Conservation (phyloP, 2,888 invertebrate species). For the Platycheirus albimanus region DNA sequence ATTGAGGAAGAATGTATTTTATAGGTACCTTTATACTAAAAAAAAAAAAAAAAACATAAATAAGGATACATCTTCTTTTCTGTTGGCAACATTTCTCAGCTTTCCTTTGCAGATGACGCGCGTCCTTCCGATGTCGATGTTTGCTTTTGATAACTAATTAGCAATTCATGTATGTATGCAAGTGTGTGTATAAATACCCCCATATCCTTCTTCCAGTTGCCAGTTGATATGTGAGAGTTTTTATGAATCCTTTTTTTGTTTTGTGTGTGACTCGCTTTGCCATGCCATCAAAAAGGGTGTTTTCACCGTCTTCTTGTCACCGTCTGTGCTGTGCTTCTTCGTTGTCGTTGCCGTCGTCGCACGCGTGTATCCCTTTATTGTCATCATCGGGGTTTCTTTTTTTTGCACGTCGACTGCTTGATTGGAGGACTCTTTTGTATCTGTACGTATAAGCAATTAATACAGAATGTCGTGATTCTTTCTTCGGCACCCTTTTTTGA, state of each 20-base stretch:
- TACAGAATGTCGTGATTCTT: slow-evolving; percentile 74
- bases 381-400: slow-evolving; percentile 59
- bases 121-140: slow-evolving; percentile 73
- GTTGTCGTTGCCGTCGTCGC: slow-evolving; percentile 24
- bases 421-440: slow-evolving; percentile 74
- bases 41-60: slow-evolving; percentile 3
- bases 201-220: slow-evolving; percentile 20
- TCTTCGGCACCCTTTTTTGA: slow-evolving; percentile 73
- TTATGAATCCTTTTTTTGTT: slow-evolving; percentile 54
- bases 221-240: slow-evolving; percentile 40
- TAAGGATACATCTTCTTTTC: slow-evolving; percentile 30
- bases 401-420: slow-evolving; percentile 74
- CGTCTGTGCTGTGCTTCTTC: slow-evolving; percentile 48
- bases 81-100: slow-evolving; percentile 40
- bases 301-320: slow-evolving; percentile 71
- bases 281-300: slow-evolving; percentile 59
- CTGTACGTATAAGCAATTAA: slow-evolving; percentile 74
- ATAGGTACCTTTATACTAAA: too few relatives aligned
- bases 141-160: slow-evolving; percentile 75
- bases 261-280: slow-evolving; percentile 28
- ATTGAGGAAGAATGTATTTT: background rate
- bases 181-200: slow-evolving; percentile 24
- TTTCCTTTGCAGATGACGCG: slow-evolving; percentile 70
- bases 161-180: slow-evolving; percentile 63
- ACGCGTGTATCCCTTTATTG: slow-evolving; percentile 69